Evolutionary conservation across 2,888 invertebrate genomes (phyloP).

Genomic region (Conistra vaccinii): DNA sequence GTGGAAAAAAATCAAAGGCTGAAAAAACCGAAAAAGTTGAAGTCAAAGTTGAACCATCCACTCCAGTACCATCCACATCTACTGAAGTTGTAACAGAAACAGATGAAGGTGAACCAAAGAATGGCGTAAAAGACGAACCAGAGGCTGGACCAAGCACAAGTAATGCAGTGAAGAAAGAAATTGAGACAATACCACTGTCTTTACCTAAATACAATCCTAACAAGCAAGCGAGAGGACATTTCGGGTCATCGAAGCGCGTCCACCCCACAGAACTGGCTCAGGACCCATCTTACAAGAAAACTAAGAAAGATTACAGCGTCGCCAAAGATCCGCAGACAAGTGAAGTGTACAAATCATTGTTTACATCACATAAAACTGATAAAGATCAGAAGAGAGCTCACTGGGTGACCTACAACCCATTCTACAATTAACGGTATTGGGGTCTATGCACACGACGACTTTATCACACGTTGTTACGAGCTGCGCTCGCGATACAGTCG

Average conservation of each 20-base stretch:
- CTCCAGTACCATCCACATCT: slow-evolving; percentile 66
- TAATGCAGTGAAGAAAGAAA: slow-evolving; percentile 81
- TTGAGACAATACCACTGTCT: slow-evolving; percentile 86
- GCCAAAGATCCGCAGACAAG: slow-evolving; percentile 97
- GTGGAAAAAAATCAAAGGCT: slow-evolving; percentile 91
- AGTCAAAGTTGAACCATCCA: slow-evolving; percentile 74
- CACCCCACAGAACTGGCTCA: slow-evolving; percentile 82
- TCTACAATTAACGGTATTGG: slow-evolving; percentile 92
- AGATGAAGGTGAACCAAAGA: slow-evolving; percentile 71
- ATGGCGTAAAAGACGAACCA: slow-evolving; percentile 82
- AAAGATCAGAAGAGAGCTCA: slow-evolving; percentile 97
- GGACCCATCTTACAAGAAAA: slow-evolving; percentile 94
- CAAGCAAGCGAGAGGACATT: slow-evolving; percentile 84
- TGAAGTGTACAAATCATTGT: slow-evolving; percentile 98
- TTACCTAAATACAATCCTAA: slow-evolving; percentile 87
- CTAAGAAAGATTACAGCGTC: slow-evolving; percentile 95
- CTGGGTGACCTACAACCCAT: slow-evolving; percentile 99
- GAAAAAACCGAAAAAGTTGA: slow-evolving; percentile 75
- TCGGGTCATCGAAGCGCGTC: slow-evolving; percentile 85
- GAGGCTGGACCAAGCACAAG: slow-evolving; percentile 79
- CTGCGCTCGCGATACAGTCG: background rate
- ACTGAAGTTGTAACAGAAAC: slow-evolving; percentile 45
- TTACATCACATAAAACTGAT: slow-evolving; percentile 97
- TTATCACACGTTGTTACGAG: background rate
- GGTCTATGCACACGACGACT: background rate